A percentile compares a stretch with the other conserved stretches of the same genome.
Evolutionary conservation across 2,113 vertebrate species (phyloP).

Genomic region (Upupa epops): DNA sequence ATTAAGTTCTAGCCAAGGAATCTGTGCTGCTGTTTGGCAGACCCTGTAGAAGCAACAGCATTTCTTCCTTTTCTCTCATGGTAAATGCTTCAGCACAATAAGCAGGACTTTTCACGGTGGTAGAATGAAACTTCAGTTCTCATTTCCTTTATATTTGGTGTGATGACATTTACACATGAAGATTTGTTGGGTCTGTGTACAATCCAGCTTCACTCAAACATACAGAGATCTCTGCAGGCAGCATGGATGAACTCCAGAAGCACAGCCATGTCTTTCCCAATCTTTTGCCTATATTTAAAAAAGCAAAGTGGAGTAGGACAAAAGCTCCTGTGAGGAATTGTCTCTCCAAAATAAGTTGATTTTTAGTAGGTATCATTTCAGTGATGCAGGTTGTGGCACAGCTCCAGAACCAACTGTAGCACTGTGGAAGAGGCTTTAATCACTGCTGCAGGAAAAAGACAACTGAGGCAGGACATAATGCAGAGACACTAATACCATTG

Average conservation of each 20-base stretch:
- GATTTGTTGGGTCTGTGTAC: background rate
- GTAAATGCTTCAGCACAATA: background rate
- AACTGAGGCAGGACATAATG: background rate
- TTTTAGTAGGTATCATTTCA: background rate
- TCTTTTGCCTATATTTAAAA: background rate
- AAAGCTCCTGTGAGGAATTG: background rate
- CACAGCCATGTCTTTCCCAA: background rate
- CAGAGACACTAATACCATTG: background rate
- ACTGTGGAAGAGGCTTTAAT: background rate
- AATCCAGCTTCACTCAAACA: background rate
- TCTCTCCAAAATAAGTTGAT: background rate
- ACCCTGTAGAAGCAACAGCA: background rate
- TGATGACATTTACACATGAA: background rate
- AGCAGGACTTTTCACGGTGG: background rate
- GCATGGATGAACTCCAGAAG: background rate
- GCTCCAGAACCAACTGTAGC: background rate
- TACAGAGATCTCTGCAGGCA: background rate
- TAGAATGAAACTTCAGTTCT: conserved; percentile 34
- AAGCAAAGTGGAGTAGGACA: background rate
- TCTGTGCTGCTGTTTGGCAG: background rate
- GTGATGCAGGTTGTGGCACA: background rate
- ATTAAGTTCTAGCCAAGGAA: background rate
- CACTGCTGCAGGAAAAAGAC: background rate
- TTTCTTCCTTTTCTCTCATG: background rate
- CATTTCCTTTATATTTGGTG: conserved; percentile 13